These are phyloP conservation scores for Dioctria linearis DNA, from an alignment of 2,888 invertebrate species.

Conservation along the genomic window DNA sequence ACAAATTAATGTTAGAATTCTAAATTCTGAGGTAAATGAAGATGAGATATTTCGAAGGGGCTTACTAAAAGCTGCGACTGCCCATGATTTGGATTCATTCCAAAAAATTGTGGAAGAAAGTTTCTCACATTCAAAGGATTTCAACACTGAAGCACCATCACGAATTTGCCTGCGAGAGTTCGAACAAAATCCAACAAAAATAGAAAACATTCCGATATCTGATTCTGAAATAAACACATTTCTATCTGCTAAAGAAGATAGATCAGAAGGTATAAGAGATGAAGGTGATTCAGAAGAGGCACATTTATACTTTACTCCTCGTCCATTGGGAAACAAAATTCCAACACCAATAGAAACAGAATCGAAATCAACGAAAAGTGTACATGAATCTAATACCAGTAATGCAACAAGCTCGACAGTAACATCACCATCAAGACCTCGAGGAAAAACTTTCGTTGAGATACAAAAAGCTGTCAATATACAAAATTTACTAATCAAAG, in stretches of 20 bases:
- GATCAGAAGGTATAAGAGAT: slow-evolving; percentile 4
- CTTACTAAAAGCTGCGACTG: slow-evolving; percentile 32
- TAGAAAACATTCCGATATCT: neutral
- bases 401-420: neutral
- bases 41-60: neutral
- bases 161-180: slow-evolving; percentile 67
- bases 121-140: slow-evolving; percentile 58
- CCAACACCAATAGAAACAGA: neutral
- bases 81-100: slow-evolving; percentile 62
- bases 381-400: neutral
- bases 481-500: slow-evolving; percentile 69
- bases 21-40: slow-evolving; percentile 62
- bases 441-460: slow-evolving; percentile 74
- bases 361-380: neutral
- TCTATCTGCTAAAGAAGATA: neutral
- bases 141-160: slow-evolving; percentile 65
- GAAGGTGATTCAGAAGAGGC: neutral
- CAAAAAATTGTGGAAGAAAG: slow-evolving; percentile 64
- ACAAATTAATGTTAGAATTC: slow-evolving; percentile 66
- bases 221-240: no score
- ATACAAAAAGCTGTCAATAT: slow-evolving; percentile 76
- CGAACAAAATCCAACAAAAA: slow-evolving; percentile 61
- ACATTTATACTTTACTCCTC: neutral
- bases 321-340: neutral
- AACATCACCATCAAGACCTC: slow-evolving; percentile 54